A percentile compares a stretch with the other conserved stretches of the same genome.
Conservation (phyloP, 2,888 invertebrate species). For the Scelioninae gen. 1 region DNA sequence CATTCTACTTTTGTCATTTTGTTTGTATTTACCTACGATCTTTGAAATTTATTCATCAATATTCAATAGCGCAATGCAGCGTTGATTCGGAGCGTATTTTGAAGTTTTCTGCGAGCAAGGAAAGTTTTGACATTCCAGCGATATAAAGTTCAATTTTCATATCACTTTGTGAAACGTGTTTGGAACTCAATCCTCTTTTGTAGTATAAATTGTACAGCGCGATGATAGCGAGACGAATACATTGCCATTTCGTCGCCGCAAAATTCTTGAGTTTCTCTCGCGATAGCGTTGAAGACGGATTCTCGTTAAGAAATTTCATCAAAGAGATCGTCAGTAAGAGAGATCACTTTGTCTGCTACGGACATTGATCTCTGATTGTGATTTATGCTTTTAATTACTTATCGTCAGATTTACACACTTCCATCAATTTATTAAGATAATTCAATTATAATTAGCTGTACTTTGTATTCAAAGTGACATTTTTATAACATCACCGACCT, state of each 20-base stretch:
- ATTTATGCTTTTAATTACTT: slow-evolving; percentile 53
- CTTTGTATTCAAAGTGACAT: slow-evolving; percentile 9
- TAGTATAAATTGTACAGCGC: slow-evolving; percentile 46
- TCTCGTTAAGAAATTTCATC: slow-evolving; percentile 65
- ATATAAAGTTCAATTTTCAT: slow-evolving; percentile 55
- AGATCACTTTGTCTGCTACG: slow-evolving; percentile 25
- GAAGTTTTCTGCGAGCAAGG: slow-evolving; percentile 35
- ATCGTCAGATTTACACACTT: slow-evolving; percentile 18
- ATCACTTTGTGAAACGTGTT: slow-evolving; percentile 54
- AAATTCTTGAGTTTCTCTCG: slow-evolving; percentile 55
- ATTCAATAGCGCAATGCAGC: slow-evolving; percentile 18
- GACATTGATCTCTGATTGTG: slow-evolving; percentile 44
- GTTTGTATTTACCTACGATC: not conserved
- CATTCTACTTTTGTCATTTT: not conserved
- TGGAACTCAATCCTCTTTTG: slow-evolving; percentile 56
- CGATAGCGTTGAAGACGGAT: slow-evolving; percentile 46
- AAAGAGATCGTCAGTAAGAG: slow-evolving; percentile 46
- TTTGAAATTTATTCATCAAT: slow-evolving; percentile 13
- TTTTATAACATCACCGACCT: not conserved
- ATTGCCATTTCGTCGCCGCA: slow-evolving; percentile 54
- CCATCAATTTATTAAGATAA: slow-evolving; percentile 15
- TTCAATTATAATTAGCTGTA: slow-evolving; percentile 20
- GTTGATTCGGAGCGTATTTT: slow-evolving; percentile 5
- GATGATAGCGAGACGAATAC: slow-evolving; percentile 53
- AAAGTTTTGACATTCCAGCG: slow-evolving; percentile 32